Percentiles rank a stretch among this genome's conserved stretches.
These are phyloP conservation scores for Pristionchus exspectatus DNA, from an alignment of 2,888 invertebrate genomes.

Conservation along the genomic window DNA sequence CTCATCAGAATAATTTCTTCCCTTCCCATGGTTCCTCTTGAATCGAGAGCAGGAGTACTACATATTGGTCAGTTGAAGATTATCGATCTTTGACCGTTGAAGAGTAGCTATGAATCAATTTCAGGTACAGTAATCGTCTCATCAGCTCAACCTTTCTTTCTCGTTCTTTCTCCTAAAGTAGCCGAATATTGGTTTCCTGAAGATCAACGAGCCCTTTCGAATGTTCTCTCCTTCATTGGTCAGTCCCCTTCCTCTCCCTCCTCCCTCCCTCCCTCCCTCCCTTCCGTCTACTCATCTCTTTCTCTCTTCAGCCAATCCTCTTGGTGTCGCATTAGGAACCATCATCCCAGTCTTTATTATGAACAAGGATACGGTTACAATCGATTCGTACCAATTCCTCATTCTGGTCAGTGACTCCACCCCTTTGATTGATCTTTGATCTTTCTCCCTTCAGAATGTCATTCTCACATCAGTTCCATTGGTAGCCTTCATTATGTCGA, in stretches of 20 bases:
- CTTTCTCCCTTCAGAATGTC: conserved; percentile 1
- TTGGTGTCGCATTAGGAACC: conserved; percentile 75
- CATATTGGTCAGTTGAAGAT: conserved; percentile 58
- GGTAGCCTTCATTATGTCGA: conserved; percentile 38
- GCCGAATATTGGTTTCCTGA: conserved; percentile 77
- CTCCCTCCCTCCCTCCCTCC: no score
- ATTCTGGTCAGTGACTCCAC: conserved; percentile 51
- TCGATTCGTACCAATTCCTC: conserved; percentile 57
- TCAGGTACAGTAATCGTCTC: conserved; percentile 72
- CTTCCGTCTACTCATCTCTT: not conserved
- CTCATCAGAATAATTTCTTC: conserved; percentile 65
- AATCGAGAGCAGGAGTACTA: conserved; percentile 58
- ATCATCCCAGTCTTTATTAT: conserved; percentile 70
- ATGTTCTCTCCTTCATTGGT: conserved; percentile 76
- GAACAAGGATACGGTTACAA: conserved; percentile 25
- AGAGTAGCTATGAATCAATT: not conserved
- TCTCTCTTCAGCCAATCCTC: conserved; percentile 73
- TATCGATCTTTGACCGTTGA: not conserved
- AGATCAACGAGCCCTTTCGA: conserved; percentile 76
- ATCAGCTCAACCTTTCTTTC: conserved; percentile 74
- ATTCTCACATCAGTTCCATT: conserved; percentile 23
- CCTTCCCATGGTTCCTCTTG: conserved; percentile 59
- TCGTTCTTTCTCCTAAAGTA: conserved; percentile 74
- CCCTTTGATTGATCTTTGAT: conserved; percentile 16
- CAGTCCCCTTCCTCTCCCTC: not conserved